Percentiles rank a stretch among this genome's conserved stretches.
Evolutionary conservation across 2,888 invertebrate species (phyloP).

Genomic region (Chloroclystis v-ata): DNA sequence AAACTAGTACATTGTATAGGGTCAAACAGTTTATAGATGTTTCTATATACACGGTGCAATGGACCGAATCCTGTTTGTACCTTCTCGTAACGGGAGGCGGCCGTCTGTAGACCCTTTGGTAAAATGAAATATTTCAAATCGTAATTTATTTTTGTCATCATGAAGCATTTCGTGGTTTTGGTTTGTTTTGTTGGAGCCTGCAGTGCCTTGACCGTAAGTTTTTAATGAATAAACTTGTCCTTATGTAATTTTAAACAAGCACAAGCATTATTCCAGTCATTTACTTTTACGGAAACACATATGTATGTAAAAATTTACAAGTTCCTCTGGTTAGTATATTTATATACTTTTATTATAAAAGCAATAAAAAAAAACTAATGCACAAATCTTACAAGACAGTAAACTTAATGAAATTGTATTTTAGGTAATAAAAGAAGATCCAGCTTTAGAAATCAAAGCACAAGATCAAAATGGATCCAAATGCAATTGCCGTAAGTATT

Average conservation of each 20-base stretch:
- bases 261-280: no score
- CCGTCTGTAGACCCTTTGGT: conserved; percentile 24
- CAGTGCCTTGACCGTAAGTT: conserved; percentile 28
- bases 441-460: conserved; percentile 25
- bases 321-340: no score
- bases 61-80: conserved; percentile 51
- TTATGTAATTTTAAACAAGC: no score
- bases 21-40: conserved; percentile 14
- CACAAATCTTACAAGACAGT: no score
- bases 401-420: conserved; percentile 1
- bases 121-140: background rate
- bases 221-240: no score
- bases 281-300: no score
- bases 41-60: conserved; percentile 43
- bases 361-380: no score
- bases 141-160: conserved; percentile 3
- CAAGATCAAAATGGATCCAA: conserved; percentile 36
- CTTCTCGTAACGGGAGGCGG: conserved; percentile 41
- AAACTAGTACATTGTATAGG: conserved; percentile 21
- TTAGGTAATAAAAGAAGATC: conserved; percentile 34
- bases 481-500: conserved; percentile 65
- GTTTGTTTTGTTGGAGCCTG: conserved; percentile 25
- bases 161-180: conserved; percentile 30
- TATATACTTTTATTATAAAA: no score
- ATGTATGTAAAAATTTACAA: no score